These are phyloP conservation scores for Leptinotarsa undecemlineata DNA, from an alignment of 1,140 invertebrate genomes.

Conservation along the genomic window DNA sequence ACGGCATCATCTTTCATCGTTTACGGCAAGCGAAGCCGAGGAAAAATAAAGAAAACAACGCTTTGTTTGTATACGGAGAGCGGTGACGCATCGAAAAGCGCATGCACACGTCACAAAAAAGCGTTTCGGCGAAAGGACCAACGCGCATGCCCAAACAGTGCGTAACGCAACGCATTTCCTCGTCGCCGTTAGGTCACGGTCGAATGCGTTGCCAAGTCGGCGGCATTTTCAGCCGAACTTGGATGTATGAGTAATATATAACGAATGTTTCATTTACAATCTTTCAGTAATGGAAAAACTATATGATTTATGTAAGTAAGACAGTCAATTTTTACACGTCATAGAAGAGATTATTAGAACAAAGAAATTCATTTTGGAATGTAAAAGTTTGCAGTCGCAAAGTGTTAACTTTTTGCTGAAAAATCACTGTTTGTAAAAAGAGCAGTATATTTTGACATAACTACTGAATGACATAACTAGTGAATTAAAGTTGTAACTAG, in stretches of 20 bases:
- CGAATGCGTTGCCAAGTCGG: conserved; percentile 22
- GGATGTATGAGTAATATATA: not conserved
- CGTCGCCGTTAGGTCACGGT: conserved; percentile 44
- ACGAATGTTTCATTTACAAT: not conserved
- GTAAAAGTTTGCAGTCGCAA: too few relatives aligned
- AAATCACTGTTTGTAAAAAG: too few relatives aligned
- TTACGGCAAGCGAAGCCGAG: not conserved
- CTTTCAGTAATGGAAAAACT: not conserved
- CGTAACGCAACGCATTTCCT: conserved; percentile 46
- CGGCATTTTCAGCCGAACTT: conserved; percentile 22
- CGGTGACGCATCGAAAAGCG: conserved; percentile 24
- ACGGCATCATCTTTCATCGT: conserved; percentile 4
- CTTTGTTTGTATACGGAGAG: conserved; percentile 16
- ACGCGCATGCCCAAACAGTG: conserved; percentile 16
- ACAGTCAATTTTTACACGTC: not conserved
- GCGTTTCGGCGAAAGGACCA: not conserved
- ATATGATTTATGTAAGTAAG: not conserved
- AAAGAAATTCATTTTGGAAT: too few relatives aligned
- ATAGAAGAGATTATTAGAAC: not conserved
- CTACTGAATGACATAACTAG: too few relatives aligned
- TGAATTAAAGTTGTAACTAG: too few relatives aligned
- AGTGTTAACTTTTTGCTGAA: too few relatives aligned
- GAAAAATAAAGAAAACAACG: conserved; percentile 12
- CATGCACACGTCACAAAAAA: conserved; percentile 21
- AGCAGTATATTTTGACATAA: too few relatives aligned